These are phyloP conservation scores for Drosophila silvestris DNA, from an alignment of 2,888 invertebrate species.

Conservation along the genomic window DNA sequence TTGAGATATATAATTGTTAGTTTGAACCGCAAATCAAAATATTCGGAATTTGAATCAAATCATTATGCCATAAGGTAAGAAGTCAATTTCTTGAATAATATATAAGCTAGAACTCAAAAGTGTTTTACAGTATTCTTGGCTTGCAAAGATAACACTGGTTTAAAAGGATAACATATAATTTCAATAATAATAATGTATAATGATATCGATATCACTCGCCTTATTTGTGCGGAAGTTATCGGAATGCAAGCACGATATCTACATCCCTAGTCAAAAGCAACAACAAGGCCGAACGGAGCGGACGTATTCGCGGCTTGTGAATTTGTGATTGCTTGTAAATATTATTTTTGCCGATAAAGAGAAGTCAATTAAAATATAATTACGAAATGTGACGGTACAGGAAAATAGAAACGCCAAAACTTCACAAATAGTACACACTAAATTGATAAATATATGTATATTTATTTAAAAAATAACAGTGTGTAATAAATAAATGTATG, in stretches of 20 bases:
- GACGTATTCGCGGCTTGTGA: conserved; percentile 44
- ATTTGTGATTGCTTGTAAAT: conserved; percentile 42
- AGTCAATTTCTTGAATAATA: background rate
- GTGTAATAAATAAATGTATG: conserved; percentile 13
- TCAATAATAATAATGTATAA: background rate
- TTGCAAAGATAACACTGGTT: background rate
- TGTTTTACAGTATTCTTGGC: background rate
- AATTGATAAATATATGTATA: conserved; percentile 7
- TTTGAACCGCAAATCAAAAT: background rate
- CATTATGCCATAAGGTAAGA: background rate
- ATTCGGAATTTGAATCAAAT: too few species aligned
- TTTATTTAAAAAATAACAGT: conserved; percentile 16
- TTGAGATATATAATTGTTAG: background rate
- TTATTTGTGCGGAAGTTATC: conserved; percentile 4
- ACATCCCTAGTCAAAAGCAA: conserved; percentile 47
- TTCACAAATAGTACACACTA: conserved; percentile 8
- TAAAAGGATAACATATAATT: background rate
- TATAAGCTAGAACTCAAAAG: background rate
- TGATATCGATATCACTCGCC: background rate
- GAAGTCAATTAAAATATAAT: conserved; percentile 21
- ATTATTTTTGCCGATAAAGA: conserved; percentile 31
- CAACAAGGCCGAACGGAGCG: conserved; percentile 50
- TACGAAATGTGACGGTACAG: conserved; percentile 34
- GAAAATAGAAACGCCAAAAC: conserved; percentile 12
- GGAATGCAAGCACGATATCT: conserved; percentile 5